phyloP scores from a whole-genome alignment of 2,113 vertebrate genomes.

The Microtus montanus region DNA sequence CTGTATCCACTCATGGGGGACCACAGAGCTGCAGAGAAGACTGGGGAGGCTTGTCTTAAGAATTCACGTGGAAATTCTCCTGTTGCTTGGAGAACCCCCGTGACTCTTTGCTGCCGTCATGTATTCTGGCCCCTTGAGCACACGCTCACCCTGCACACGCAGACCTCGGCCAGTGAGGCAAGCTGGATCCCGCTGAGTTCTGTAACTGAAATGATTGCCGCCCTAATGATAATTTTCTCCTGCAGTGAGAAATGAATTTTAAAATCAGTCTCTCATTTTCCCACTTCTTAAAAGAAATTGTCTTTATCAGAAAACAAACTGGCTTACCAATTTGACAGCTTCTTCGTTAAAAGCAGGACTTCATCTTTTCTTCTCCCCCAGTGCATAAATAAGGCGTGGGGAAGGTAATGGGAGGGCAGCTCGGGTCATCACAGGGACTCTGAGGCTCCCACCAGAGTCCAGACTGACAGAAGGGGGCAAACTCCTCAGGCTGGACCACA shows the following conservation, averaged over 20 bases:
- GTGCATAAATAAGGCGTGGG: constrained; percentile 37
- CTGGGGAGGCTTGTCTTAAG: not conserved
- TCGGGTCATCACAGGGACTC: constrained; percentile 12
- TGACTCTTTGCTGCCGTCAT: not conserved
- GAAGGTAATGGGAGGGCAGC: not conserved
- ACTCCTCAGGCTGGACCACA: not conserved
- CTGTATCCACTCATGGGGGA: not conserved
- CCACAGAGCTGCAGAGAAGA: not conserved
- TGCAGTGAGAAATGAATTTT: constrained; percentile 53
- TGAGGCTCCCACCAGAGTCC: not conserved
- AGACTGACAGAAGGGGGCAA: not conserved
- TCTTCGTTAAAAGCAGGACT: constrained; percentile 54
- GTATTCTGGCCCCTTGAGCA: not conserved
- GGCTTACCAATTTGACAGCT: constrained; percentile 39
- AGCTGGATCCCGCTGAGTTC: not conserved
- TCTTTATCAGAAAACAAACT: constrained; percentile 64
- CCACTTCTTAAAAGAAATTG: constrained; percentile 42
- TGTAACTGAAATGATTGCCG: constrained; percentile 48
- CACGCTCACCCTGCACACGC: not conserved
- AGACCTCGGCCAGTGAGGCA: not conserved
- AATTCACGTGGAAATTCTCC: not conserved
- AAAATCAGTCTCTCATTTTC: constrained; percentile 61
- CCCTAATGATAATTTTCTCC: constrained; percentile 49
- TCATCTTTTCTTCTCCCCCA: constrained; percentile 53
- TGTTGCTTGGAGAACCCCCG: not conserved